Base-by-base conservation (phyloP, 2,888 invertebrate genomes). In the Erynnis tages region DNA sequence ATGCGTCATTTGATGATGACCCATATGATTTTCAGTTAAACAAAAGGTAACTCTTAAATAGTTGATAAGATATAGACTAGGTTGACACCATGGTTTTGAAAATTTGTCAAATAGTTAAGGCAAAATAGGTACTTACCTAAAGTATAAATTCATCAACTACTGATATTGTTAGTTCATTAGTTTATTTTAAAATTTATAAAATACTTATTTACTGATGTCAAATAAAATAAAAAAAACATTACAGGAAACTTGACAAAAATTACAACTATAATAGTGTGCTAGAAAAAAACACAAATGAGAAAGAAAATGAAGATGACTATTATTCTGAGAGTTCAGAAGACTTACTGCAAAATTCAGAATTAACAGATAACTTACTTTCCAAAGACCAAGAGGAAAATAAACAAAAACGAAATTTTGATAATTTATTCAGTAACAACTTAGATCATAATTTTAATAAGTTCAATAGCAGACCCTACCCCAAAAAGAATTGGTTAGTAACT, bases 221-320 rank as follows among this genome's bases (percentile, higher is more conserved):
- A n/a, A n/a, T n/a, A n/a, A n/a, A n/a, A n/a, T n/a, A n/a, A n/a
- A n/a, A n/a, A n/a, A n/a, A n/a, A n/a, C n/a, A n/a, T 44, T 44
- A 30, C 13, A 48, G 30, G 13, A 10, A 13, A 6, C n/a, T 6
- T 32, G 21, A n/a, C 8, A 32, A 44, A 14, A 7, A 23, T 1
- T 21, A 48, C 5, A 38, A 32, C 32, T 14, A 49, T 11, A 40
- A 32, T 49, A 25, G 8, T 49, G n/a, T 40, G 2, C 2, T 30
- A 6, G 19, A 19, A 19, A 14, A 13, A 13, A 21, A 32, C n/a
- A n/a, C 11, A 7, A 29, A 38, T 7, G 38, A 16, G 23, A 38
- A 21, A 23, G 4, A n/a, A 11, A 6, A 40, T 8, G 25, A 23
- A 10, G 11, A 40, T 32, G 48, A 49, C 40, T 21, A 23, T 32